A percentile compares a stretch with the other conserved stretches of the same genome.
Conservation (phyloP, 2,888 invertebrate genomes). For the Xylocampa areola region DNA sequence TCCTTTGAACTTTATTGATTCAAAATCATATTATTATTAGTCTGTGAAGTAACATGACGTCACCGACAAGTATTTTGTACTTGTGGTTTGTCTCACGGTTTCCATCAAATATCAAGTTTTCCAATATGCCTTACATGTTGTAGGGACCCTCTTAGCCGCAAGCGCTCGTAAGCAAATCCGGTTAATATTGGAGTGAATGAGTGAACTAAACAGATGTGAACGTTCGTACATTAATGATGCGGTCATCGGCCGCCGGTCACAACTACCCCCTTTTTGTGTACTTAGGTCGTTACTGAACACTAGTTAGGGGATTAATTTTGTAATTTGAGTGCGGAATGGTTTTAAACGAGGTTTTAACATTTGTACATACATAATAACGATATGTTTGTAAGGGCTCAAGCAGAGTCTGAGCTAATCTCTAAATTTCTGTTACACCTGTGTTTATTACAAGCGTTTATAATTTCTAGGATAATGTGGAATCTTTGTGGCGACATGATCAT, state of each 20-base stretch:
- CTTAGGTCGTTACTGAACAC: background rate
- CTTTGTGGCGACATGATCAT: too few species aligned
- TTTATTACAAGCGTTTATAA: too few species aligned
- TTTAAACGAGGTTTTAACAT: background rate
- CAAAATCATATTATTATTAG: too few species aligned
- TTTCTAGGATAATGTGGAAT: too few species aligned
- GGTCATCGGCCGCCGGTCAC: background rate
- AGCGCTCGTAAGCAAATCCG: slow-evolving; percentile 1
- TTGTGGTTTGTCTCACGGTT: background rate
- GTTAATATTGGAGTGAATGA: slow-evolving; percentile 17
- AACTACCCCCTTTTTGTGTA: background rate
- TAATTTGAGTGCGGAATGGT: background rate
- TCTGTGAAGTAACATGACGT: background rate
- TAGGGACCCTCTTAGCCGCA: background rate
- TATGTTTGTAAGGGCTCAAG: too few species aligned
- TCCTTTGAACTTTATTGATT: too few species aligned
- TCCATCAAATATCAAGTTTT: background rate
- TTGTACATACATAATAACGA: background rate
- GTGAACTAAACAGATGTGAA: slow-evolving; percentile 2
- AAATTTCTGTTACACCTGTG: too few species aligned
- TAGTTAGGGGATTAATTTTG: background rate
- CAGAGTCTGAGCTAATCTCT: too few species aligned
- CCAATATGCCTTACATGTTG: background rate
- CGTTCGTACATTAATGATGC: slow-evolving; percentile 4
- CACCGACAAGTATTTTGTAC: background rate